Evolutionary conservation across 2,797 vertebrate genomes (phyloP).

Genomic region (Oceanodroma leucorhoa): DNA sequence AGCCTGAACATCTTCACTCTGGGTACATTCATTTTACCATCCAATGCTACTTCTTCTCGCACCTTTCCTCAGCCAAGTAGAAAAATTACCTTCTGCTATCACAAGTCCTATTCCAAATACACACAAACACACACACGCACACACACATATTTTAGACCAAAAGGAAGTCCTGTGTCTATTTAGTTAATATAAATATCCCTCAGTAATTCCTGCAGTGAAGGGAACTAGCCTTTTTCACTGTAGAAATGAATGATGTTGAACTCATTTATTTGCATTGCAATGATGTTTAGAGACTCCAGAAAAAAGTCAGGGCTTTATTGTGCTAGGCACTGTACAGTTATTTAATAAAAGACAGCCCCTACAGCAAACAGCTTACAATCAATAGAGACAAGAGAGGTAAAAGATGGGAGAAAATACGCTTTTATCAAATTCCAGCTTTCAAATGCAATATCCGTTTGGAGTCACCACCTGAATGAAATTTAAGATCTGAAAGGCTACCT

Average conservation of each 20-base stretch:
- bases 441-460: slow-evolving; percentile 32
- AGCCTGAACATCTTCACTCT: not conserved
- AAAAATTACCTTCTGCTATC: not conserved
- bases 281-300: not conserved
- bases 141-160: not conserved
- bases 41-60: not conserved
- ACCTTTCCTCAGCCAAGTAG: not conserved
- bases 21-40: not conserved
- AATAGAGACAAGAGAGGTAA: slow-evolving; percentile 25
- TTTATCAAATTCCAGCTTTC: slow-evolving; percentile 51
- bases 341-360: slow-evolving; percentile 14
- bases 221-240: not conserved
- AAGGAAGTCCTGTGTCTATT: not conserved
- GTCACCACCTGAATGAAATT: slow-evolving; percentile 30
- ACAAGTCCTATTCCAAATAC: not conserved
- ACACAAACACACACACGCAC: not conserved
- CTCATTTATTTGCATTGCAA: not conserved
- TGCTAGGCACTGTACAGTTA: not conserved
- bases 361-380: slow-evolving; percentile 12
- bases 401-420: not conserved
- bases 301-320: not conserved
- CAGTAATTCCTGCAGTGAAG: not conserved
- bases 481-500: slow-evolving; percentile 19
- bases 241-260: not conserved
- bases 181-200: not conserved